Conservation (phyloP, 30 jellyfish, hydroid and myxozoan species). For the Nemopilema nomurai region DNA sequence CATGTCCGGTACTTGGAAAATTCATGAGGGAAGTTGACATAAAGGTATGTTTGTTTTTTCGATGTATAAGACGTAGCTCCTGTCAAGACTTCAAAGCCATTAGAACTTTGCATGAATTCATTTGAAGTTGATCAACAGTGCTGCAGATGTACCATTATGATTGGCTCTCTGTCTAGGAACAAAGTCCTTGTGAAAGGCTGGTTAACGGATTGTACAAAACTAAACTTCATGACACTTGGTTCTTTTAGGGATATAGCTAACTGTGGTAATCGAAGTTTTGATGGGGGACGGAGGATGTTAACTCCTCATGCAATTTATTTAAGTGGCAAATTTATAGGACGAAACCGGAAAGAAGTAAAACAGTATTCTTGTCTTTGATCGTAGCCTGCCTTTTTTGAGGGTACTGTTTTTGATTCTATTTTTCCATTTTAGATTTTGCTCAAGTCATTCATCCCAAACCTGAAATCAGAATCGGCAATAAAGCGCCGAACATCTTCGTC, state of each 20-base stretch:
- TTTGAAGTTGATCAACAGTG: neutral
- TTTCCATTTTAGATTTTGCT: slow-evolving; percentile 66
- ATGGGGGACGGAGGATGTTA: no score
- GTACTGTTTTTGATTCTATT: neutral
- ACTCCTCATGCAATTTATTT: no score
- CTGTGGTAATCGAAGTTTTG: no score
- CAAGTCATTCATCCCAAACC: slow-evolving; percentile 84
- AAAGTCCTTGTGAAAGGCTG: no score
- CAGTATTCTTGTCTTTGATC: no score
- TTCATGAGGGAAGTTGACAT: slow-evolving; percentile 88
- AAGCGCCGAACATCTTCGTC: slow-evolving; percentile 89
- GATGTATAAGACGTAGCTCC: neutral
- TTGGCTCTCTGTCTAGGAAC: no score
- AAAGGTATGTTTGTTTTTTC: slow-evolving; percentile 51
- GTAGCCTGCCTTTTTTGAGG: no score
- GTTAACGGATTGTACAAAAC: no score
- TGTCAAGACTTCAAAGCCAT: neutral
- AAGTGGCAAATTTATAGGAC: no score
- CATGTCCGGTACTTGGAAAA: slow-evolving; percentile 89
- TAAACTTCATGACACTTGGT: no score
- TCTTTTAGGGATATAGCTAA: no score
- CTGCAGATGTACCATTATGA: neutral
- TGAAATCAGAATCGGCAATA: slow-evolving; percentile 84
- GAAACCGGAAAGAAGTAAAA: no score
- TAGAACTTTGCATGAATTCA: neutral